phyloP scores from a whole-genome alignment of 2,113 vertebrate genomes.

The Crypturellus undulatus region DNA sequence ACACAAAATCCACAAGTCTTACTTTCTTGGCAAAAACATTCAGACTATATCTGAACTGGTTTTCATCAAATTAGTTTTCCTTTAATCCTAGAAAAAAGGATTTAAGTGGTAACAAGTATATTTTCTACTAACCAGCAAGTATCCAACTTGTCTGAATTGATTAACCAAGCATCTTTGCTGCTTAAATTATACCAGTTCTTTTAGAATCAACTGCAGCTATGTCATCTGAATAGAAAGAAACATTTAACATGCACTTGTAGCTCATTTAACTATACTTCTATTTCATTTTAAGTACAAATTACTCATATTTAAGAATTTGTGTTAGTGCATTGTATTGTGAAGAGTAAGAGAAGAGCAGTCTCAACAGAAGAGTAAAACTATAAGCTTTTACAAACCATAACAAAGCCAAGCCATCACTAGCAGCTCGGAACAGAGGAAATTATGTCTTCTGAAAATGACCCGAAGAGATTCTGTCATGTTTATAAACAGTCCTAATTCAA shows the following conservation, averaged over 20 bases:
- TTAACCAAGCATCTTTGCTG: not conserved
- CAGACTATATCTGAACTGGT: not conserved
- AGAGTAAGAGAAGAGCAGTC: too few relatives aligned
- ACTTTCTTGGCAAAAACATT: not conserved
- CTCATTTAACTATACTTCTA: not conserved
- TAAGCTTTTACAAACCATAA: not conserved
- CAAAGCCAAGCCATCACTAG: not conserved
- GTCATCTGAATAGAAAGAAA: not conserved
- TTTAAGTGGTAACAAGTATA: not conserved
- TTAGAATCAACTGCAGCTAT: not conserved
- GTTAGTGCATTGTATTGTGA: too few relatives aligned
- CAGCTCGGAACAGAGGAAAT: not conserved
- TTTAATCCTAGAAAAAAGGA: not conserved
- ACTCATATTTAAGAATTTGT: not conserved
- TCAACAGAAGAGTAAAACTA: not conserved
- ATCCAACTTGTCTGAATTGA: not conserved
- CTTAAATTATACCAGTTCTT: not conserved
- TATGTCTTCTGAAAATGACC: slow-evolving; percentile 52
- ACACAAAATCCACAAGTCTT: not conserved
- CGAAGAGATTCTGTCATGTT: slow-evolving; percentile 61
- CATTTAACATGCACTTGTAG: not conserved
- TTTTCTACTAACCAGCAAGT: not conserved
- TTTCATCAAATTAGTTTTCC: not conserved
- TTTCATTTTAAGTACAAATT: not conserved
- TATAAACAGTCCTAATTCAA: slow-evolving; percentile 63